Base-by-base conservation (phyloP, 2,888 invertebrate genomes). In the Leptinotarsa haldemani region DNA sequence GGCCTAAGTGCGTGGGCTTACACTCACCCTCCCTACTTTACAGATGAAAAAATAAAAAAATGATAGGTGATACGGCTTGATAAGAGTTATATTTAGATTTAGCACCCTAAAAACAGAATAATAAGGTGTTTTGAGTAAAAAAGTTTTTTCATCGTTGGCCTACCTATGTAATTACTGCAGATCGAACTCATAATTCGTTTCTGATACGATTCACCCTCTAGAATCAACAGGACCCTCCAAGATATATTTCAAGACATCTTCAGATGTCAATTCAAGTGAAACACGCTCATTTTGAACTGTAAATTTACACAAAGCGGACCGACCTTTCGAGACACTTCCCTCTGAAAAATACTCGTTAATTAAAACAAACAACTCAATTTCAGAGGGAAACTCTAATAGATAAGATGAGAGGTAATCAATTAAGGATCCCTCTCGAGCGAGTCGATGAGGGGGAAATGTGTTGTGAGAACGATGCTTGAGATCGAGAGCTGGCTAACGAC, bases 281-380 rank as follows among this genome's bases (percentile, higher is more conserved):
- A 7, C 61, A 40, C 30, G 61, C 4, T 61, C 22, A 30, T 61
- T 40, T 13, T 7, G 40, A 61, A 30, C 61, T 61, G 61, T 40
- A 61, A 61, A 61, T 40, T 30, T n/a, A 61, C 61, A 61, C 30
- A 7, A 30, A 30, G 5, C 25, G 56, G 9, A 2, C 16, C 22
- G 30, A 61, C 61, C 61, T 20, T 40, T 12, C 61, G n/a, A 61
- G 61, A 61, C 30, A 30, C 61, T 7, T 30, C 61, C 30, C 20
- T 52, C 67, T 40, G 47, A 71, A 72, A 70, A 70, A 72, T 65
- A 48, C 50, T 53, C 40, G 53, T 50, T 75, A 72, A 75, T 75
- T 75, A 75, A 75, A 75, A 75, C 75, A 75, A 75, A 72, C 75
- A 75, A 72, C 75, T 70, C 72, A 40, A 69, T 75, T 72, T 67